These are phyloP conservation scores for Pimpla rufipes DNA, from an alignment of 2,888 invertebrate species.

Conservation along the genomic window DNA sequence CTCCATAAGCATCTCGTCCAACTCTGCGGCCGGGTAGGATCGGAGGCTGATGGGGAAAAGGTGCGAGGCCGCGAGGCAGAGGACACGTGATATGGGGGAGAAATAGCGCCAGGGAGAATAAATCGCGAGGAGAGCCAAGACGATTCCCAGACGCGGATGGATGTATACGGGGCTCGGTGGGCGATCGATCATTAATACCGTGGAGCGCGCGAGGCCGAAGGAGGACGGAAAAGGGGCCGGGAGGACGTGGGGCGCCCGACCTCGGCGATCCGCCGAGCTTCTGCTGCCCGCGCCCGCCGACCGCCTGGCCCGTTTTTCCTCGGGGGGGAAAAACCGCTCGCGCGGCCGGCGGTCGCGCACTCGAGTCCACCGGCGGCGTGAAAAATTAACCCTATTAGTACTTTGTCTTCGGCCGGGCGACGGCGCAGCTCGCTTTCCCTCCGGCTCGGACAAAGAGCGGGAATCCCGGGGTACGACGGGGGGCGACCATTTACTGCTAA, in stretches of 20 bases:
- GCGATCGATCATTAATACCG: constrained; percentile 66
- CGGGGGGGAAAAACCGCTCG: neutral
- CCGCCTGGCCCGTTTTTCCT: neutral
- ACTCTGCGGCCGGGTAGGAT: too few relatives aligned
- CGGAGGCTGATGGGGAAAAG: neutral
- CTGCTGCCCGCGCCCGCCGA: neutral
- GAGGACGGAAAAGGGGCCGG: constrained; percentile 21
- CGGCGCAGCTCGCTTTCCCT: neutral
- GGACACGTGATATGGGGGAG: neutral
- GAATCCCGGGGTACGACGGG: neutral
- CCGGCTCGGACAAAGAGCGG: neutral
- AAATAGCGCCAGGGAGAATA: constrained; percentile 44
- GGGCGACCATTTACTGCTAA: neutral
- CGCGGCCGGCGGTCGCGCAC: constrained; percentile 2
- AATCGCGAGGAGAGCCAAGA: constrained; percentile 51
- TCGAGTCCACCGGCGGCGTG: constrained; percentile 19
- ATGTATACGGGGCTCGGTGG: constrained; percentile 28
- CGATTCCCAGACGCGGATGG: constrained; percentile 54
- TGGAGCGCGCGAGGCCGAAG: constrained; percentile 16
- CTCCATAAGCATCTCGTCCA: too few relatives aligned
- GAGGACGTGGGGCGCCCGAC: neutral
- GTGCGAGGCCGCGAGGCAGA: neutral
- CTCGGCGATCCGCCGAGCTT: constrained; percentile 3
- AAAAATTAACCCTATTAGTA: constrained; percentile 62
- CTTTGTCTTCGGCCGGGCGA: constrained; percentile 24